Base-by-base conservation (phyloP, 2,888 invertebrate genomes). In the Limnephilus rhombicus region DNA sequence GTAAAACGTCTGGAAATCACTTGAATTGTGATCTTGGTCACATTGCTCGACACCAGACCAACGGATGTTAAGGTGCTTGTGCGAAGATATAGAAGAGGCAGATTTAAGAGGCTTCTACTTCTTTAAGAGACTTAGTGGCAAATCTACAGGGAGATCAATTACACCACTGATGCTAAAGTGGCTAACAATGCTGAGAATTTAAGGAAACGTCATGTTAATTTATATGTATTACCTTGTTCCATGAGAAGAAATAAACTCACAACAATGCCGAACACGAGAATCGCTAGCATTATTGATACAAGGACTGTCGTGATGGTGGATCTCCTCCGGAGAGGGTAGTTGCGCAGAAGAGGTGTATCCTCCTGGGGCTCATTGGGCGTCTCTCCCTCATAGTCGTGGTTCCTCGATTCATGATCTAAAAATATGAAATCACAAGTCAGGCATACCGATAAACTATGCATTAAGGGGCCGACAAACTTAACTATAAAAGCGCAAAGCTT, bases 191-290 rank as follows among this genome's bases (percentile, higher is more conserved):
- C 7, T 68, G 24, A 68, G 1, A 29, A 85, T 7, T 68, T 1
- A 68, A 24, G 68, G 7, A 24, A 68, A 68, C 81, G 24, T 68
- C 15, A 49, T 68, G 68, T 68, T 45, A 45, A 45, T 12, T 45
- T 12, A n/a, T 7, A 68, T 68, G 2, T 9, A 24, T 24, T 94
- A 93, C 94, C 94, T 93, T 95, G 95, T 37, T 95, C 92, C 3
- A 95, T 94, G 3, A 96, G 94, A 4, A 96, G 94, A 93, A 96
- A 96, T 87, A 95, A 94, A 24, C 96, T 95, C 92, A 96, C 96
- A 5, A 95, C 92, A 29, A 95, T 94, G 7, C 96, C 96, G n/a
- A 94, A 92, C 13, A 95, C 90, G 31, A 96, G 94, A 90, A 95
- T 94, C 0, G 95, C 85, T 1, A 95, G 93, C 88, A 96, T 94